phyloP scores from a whole-genome alignment of 2,113 vertebrate species.

The Noctilio leporinus region DNA sequence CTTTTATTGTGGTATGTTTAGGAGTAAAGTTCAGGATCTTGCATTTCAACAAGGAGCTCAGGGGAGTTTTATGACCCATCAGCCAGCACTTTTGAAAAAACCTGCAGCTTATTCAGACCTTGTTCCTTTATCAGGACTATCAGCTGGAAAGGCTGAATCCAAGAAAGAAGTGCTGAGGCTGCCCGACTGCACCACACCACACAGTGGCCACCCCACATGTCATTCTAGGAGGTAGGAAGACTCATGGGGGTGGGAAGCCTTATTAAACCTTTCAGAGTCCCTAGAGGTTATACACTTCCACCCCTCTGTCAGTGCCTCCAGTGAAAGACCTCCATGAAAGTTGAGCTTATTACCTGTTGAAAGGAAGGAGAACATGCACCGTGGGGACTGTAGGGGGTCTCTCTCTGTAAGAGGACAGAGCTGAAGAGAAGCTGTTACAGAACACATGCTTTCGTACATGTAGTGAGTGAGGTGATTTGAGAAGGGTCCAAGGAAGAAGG shows the following conservation, averaged over 20 bases:
- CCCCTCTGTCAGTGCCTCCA: not conserved
- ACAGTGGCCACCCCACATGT: not conserved
- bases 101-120: not conserved
- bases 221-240: not conserved
- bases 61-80: too few species aligned
- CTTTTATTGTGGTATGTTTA: not conserved
- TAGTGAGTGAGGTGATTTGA: not conserved
- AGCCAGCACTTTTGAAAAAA: not conserved
- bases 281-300: not conserved
- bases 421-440: not conserved
- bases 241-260: not conserved
- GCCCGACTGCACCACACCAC: accelerated
- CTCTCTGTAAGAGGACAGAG: not conserved
- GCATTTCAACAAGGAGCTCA: not conserved
- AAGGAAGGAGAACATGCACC: not conserved
- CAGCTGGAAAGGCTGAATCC: not conserved
- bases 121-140: not conserved
- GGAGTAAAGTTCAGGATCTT: not conserved
- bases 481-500: not conserved
- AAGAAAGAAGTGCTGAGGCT: not conserved
- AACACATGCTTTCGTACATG: not conserved
- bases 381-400: accelerated
- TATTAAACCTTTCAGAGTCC: not conserved
- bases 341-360: not conserved
- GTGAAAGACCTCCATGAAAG: not conserved